Evolutionary conservation across 2,888 invertebrate genomes (phyloP).

Genomic region (Tetranychus piercei): DNA sequence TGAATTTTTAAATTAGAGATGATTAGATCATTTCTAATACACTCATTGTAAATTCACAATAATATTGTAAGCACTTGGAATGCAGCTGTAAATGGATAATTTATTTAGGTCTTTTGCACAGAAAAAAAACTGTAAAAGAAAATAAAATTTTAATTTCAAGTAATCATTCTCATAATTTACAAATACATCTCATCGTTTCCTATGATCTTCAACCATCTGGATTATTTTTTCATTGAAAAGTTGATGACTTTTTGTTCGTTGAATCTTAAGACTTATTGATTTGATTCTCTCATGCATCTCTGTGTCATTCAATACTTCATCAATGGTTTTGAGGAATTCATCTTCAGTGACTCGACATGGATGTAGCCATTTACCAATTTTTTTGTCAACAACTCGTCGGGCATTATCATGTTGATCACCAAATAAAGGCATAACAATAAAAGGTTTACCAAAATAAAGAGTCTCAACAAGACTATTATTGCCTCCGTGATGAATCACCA

Average conservation of each 20-base stretch:
- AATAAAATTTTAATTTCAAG: too few species aligned
- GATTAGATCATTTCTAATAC: too few species aligned
- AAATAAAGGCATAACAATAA: conserved; percentile 16
- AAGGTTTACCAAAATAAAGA: conserved; percentile 13
- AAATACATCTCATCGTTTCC: too few species aligned
- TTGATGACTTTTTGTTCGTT: background rate
- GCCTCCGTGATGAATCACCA: conserved; percentile 14
- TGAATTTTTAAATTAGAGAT: too few species aligned
- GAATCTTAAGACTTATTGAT: background rate
- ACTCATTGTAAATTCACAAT: too few species aligned
- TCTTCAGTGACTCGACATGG: conserved; percentile 16
- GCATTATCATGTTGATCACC: conserved; percentile 18
- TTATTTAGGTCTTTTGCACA: too few species aligned
- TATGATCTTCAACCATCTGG: background rate
- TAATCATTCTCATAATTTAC: background rate
- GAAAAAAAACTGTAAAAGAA: too few species aligned
- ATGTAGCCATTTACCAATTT: background rate
- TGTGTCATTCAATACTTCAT: conserved; percentile 11
- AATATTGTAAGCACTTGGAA: too few species aligned
- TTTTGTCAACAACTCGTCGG: conserved; percentile 13
- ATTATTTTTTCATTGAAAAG: background rate
- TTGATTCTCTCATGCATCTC: conserved; percentile 11
- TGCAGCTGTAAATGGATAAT: too few species aligned
- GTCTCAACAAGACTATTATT: conserved; percentile 17
- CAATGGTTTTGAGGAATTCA: conserved; percentile 14